Evolutionary conservation across 2,797 vertebrate species (phyloP).

Genomic region (Brachymystax lenok): DNA sequence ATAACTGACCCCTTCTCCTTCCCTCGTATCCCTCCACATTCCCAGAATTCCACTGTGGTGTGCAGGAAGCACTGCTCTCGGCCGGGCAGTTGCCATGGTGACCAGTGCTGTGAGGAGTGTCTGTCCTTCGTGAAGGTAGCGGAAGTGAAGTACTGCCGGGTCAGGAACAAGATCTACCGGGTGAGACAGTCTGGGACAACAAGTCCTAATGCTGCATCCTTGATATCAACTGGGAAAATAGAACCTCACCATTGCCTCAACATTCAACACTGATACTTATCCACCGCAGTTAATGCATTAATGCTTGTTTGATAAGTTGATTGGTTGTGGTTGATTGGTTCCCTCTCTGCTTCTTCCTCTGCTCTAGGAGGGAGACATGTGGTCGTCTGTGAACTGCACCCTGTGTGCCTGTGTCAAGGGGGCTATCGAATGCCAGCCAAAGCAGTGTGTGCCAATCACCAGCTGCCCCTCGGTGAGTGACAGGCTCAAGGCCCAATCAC

Average conservation of each 20-base stretch:
- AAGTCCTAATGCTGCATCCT: not conserved
- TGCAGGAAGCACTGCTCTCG: conserved; percentile 86
- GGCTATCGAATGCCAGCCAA: conserved; percentile 87
- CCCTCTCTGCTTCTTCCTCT: not conserved
- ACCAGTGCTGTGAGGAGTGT: conserved; percentile 87
- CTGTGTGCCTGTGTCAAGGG: conserved; percentile 92
- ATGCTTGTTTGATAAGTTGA: not conserved
- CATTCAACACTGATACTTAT: too few species aligned
- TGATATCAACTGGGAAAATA: not conserved
- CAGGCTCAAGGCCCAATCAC: not conserved
- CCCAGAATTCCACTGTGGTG: conserved; percentile 91
- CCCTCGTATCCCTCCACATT: conserved; percentile 19
- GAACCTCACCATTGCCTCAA: not conserved
- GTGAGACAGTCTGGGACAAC: conserved; percentile 68
- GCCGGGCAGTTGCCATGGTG: conserved; percentile 75
- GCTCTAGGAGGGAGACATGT: conserved; percentile 92
- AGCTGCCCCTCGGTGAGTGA: conserved; percentile 87
- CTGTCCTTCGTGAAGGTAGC: conserved; percentile 82
- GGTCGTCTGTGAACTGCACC: conserved; percentile 94
- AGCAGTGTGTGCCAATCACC: conserved; percentile 89
- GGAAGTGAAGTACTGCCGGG: conserved; percentile 89
- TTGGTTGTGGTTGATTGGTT: not conserved
- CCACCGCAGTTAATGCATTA: not conserved
- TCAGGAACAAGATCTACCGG: conserved; percentile 91
- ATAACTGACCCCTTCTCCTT: not conserved